These are phyloP conservation scores for Dermolepida albohirtum DNA, from an alignment of 2,888 invertebrate genomes.

Conservation along the genomic window DNA sequence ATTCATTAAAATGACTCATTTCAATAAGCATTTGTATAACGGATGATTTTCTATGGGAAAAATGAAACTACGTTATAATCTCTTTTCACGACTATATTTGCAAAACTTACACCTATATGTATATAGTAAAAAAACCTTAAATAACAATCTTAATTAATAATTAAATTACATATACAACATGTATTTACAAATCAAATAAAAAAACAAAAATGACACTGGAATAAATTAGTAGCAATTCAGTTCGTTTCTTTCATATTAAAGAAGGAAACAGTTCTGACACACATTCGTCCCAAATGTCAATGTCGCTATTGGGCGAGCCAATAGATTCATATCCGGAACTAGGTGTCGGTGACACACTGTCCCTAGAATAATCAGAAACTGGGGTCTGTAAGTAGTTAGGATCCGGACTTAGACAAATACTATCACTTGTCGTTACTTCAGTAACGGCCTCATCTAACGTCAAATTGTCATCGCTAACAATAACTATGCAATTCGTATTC, in stretches of 20 bases:
- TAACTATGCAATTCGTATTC: constrained; percentile 78
- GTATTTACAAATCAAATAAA: constrained; percentile 17
- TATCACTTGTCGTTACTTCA: constrained; percentile 59
- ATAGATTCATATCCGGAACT: constrained; percentile 77
- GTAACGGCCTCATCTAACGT: constrained; percentile 66
- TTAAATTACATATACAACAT: constrained; percentile 2
- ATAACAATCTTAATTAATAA: not conserved
- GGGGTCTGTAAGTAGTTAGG: constrained; percentile 18
- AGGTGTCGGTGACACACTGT: constrained; percentile 57
- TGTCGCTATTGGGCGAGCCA: constrained; percentile 68
- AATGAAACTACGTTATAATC: not conserved
- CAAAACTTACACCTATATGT: constrained; percentile 27
- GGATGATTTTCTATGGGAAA: too few species aligned
- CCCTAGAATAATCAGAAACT: constrained; percentile 36
- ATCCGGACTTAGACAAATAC: constrained; percentile 48
- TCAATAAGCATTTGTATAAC: too few species aligned
- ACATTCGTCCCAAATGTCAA: constrained; percentile 79
- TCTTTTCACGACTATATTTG: constrained; percentile 35
- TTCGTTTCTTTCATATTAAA: constrained; percentile 67
- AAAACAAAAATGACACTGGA: constrained; percentile 10
- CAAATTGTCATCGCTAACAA: constrained; percentile 74
- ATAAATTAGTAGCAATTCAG: constrained; percentile 18
- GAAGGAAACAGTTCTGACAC: constrained; percentile 84
- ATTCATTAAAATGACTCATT: too few species aligned
- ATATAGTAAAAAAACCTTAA: too few species aligned